phyloP scores from a whole-genome alignment of 2,888 invertebrate genomes.

The Himalopsyche tibetana region DNA sequence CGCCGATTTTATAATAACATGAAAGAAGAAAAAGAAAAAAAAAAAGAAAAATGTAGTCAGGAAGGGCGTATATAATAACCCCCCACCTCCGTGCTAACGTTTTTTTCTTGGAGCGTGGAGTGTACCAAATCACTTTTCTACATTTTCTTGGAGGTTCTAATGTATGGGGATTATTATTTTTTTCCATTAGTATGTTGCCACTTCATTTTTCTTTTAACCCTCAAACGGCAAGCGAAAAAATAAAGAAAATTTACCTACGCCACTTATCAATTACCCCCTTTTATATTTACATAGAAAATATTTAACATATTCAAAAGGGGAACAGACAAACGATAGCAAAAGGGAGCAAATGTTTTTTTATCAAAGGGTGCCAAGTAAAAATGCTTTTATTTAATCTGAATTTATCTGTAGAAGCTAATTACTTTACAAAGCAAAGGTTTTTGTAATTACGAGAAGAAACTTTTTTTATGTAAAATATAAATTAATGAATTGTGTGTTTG shows the following conservation, averaged over 20 bases:
- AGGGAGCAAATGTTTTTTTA: too few relatives aligned
- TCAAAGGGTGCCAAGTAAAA: too few relatives aligned
- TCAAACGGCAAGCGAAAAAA: background rate
- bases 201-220: slow-evolving; percentile 42
- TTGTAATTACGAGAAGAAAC: too few relatives aligned
- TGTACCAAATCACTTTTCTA: slow-evolving; percentile 39
- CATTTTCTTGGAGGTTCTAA: slow-evolving; percentile 39
- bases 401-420: too few relatives aligned
- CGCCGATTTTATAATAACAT: slow-evolving; percentile 42
- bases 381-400: too few relatives aligned
- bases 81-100: slow-evolving; percentile 7
- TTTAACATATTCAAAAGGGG: too few relatives aligned
- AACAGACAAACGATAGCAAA: too few relatives aligned
- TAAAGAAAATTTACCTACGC: background rate
- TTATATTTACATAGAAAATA: background rate
- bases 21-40: slow-evolving; percentile 33
- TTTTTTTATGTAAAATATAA: too few relatives aligned
- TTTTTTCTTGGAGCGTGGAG: slow-evolving; percentile 23
- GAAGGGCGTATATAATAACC: slow-evolving; percentile 37
- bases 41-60: slow-evolving; percentile 37
- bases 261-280: background rate
- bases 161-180: slow-evolving; percentile 43
- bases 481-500: too few relatives aligned
- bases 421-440: too few relatives aligned
- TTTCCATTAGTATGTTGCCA: slow-evolving; percentile 42